Percentiles rank a stretch among this genome's conserved stretches.
Conservation (phyloP, 2,797 vertebrate species). For the Protosalanx chinensis region DNA sequence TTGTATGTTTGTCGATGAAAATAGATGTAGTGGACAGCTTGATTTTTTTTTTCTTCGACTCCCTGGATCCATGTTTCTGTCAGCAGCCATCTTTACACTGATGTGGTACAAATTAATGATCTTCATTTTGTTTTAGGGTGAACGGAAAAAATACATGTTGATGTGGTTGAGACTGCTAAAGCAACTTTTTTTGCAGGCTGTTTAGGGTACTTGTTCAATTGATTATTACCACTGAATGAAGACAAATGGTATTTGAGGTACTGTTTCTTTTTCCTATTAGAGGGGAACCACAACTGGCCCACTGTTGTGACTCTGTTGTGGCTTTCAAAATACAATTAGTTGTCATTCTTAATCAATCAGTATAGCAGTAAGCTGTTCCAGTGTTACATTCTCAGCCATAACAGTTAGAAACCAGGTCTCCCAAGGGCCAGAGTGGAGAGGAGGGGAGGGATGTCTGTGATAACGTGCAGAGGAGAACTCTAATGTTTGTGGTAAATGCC, state of each 20-base stretch:
- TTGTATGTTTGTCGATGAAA: slow-evolving; percentile 72
- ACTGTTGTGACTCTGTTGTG: slow-evolving; percentile 17
- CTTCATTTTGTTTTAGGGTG: background rate
- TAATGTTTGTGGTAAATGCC: slow-evolving; percentile 68
- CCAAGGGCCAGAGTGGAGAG: slow-evolving; percentile 23
- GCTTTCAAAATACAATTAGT: background rate
- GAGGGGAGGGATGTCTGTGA: slow-evolving; percentile 36
- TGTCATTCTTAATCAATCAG: slow-evolving; percentile 42
- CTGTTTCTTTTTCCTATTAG: background rate
- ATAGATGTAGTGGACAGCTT: slow-evolving; percentile 52
- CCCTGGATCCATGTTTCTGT: slow-evolving; percentile 38
- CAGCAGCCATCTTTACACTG: slow-evolving; percentile 6
- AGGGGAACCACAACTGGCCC: background rate
- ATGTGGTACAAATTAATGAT: background rate
- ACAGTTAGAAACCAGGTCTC: slow-evolving; percentile 39
- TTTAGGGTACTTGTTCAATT: too few species aligned
- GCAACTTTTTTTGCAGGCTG: too few species aligned
- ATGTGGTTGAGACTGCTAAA: background rate
- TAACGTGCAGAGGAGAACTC: slow-evolving; percentile 48
- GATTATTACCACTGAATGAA: too few species aligned
- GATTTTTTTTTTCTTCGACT: slow-evolving; percentile 47
- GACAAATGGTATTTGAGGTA: background rate
- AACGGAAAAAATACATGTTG: background rate
- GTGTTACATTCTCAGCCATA: slow-evolving; percentile 44
- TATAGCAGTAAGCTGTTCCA: slow-evolving; percentile 40